Evolutionary conservation across 2,888 invertebrate genomes (phyloP).

Genomic region (Tenthredo scrophulariae): DNA sequence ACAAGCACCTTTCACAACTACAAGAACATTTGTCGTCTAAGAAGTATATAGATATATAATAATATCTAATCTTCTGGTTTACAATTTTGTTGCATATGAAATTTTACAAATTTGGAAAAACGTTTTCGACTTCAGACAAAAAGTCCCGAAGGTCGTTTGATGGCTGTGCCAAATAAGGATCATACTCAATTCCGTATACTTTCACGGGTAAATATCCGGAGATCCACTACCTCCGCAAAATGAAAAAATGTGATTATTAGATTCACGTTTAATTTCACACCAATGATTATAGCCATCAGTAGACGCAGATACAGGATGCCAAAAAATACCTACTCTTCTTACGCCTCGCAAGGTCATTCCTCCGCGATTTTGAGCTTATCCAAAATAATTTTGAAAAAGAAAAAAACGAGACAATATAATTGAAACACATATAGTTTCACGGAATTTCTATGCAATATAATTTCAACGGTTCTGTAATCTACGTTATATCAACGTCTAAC

Average conservation of each 20-base stretch:
- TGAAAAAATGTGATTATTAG: constrained; percentile 8
- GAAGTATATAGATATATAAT: background rate
- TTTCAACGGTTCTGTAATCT: background rate
- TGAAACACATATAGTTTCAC: background rate
- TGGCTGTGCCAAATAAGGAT: background rate
- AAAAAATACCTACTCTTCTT: background rate
- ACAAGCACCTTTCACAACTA: background rate
- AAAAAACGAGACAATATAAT: background rate
- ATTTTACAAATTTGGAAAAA: background rate
- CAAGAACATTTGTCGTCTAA: background rate
- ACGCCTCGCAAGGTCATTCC: background rate
- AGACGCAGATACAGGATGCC: background rate
- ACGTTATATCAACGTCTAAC: background rate
- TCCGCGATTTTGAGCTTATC: background rate
- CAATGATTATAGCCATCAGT: background rate
- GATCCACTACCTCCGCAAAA: constrained; percentile 1
- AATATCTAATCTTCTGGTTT: background rate
- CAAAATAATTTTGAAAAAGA: background rate
- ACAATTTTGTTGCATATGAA: background rate
- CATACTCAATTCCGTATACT: background rate
- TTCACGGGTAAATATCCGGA: constrained; percentile 7
- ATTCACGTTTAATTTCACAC: background rate
- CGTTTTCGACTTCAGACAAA: background rate
- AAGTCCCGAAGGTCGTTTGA: constrained; percentile 22
- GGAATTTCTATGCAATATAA: background rate